phyloP scores from a whole-genome alignment of 35 echinoderm and acorn worm species.

The Ophioderma brevispina region DNA sequence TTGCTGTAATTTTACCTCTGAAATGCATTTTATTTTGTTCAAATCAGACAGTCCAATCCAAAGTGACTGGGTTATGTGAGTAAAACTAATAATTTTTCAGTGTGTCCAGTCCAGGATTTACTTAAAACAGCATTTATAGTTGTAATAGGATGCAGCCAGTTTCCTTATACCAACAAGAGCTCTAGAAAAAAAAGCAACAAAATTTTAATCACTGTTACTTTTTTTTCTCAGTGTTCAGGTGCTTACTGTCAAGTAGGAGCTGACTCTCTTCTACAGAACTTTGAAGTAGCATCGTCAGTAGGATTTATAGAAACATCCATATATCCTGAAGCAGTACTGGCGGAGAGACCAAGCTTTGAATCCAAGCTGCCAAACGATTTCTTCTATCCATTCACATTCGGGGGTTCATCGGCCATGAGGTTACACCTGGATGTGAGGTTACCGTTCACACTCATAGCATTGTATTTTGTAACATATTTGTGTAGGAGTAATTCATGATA shows the following conservation, averaged over 20 bases:
- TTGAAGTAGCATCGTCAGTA: conserved; percentile 83
- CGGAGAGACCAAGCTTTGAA: conserved; percentile 69
- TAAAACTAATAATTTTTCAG: no score
- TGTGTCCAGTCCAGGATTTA: no score
- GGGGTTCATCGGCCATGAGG: not conserved
- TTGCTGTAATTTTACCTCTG: no score
- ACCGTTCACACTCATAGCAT: not conserved
- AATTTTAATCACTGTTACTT: no score
- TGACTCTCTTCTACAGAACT: conserved; percentile 67
- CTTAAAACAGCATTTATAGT: no score
- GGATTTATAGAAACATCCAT: conserved; percentile 87
- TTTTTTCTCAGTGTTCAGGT: conserved; percentile 79
- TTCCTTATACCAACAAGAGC: no score
- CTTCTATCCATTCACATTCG: conserved; percentile 85
- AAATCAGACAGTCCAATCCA: no score
- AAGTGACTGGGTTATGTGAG: no score
- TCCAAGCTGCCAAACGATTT: conserved; percentile 91
- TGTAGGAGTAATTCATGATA: no score
- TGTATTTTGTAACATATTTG: not conserved
- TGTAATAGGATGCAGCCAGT: no score
- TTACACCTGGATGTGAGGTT: not conserved
- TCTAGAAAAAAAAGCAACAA: no score
- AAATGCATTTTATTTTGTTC: no score
- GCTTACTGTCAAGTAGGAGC: conserved; percentile 78
- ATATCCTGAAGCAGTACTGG: conserved; percentile 58